Base-by-base conservation (phyloP, 92 coral and sea anemone genomes). In the Palythoa grandiflora region DNA sequence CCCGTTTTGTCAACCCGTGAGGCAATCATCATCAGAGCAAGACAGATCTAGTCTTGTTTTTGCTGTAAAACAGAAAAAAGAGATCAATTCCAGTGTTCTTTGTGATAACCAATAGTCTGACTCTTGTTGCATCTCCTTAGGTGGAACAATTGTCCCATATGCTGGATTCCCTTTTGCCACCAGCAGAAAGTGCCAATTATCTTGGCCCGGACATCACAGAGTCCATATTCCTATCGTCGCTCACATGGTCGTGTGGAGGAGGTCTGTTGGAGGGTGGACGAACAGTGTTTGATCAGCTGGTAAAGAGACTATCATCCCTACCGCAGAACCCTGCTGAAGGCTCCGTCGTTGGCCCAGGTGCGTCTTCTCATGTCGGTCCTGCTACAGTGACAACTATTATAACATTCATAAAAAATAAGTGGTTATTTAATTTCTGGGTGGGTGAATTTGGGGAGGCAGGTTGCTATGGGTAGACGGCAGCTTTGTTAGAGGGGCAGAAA, bases 301-400 rank as follows among this genome's bases (percentile, higher is more conserved):
- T 97, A 51, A 97, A 97, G 77, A 87, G 96, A 74, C 89, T 97
- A 12, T 93, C 99, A 0, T 88, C 94, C 0, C 84, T 97, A 80
- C 99, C 99, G 48, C 97, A 95, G 80, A 97, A 97, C 91, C 98
- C 99, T 15, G 92, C 98, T 16, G 96, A 92, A 71, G 99, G 99
- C n/a, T 89, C 97, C 19, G 94, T 83, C 9, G 99, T 97, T 40
- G 98, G 98, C 1, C 96, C 99, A 89, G 99, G 98, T 95, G 76
- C 1, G 60, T 38, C 57, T 55, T 44, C 50, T 44, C 50, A 4
- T 44, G 50, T 8, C 50, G 8, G 59, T 75, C 63, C 13, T 74
- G 7, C 60, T 16, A 16, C 68, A 1, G 16, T 7, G 15, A 38
- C 20, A 15, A 20, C 20, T 40, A 40, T 0, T 36, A 65, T 1